phyloP scores from a whole-genome alignment of 2,888 invertebrate species.

The Patella depressa region DNA sequence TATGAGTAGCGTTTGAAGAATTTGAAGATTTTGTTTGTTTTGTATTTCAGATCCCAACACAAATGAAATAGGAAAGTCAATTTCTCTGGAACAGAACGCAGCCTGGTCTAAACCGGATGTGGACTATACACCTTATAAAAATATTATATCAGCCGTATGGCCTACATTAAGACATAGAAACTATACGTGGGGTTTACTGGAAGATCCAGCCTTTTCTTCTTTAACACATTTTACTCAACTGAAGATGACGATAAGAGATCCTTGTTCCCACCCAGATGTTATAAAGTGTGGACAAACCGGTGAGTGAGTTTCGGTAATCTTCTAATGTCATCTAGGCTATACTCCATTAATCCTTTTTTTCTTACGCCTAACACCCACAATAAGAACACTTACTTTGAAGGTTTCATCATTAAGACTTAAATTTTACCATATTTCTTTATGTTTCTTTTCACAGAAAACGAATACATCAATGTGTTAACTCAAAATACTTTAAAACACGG shows the following conservation, averaged over 20 bases:
- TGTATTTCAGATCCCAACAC: not conserved
- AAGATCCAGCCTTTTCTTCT: not conserved
- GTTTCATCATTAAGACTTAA: too few species aligned
- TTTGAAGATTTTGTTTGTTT: too few species aligned
- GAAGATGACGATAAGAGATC: slow-evolving; percentile 22
- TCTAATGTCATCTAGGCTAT: too few species aligned
- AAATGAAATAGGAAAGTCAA: slow-evolving; percentile 12
- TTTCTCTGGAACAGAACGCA: slow-evolving; percentile 23
- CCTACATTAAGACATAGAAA: slow-evolving; percentile 31
- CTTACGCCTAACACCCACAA: too few species aligned
- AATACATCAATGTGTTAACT: not conserved
- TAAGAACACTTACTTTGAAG: too few species aligned
- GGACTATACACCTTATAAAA: slow-evolving; percentile 38
- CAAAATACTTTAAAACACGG: slow-evolving; percentile 32
- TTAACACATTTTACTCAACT: not conserved
- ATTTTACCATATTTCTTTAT: too few species aligned
- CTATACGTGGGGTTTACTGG: slow-evolving; percentile 34
- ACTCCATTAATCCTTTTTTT: too few species aligned
- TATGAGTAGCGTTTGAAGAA: too few species aligned
- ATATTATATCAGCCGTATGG: slow-evolving; percentile 38
- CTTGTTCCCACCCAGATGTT: slow-evolving; percentile 36
- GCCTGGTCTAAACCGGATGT: slow-evolving; percentile 22
- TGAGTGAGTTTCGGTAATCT: not conserved
- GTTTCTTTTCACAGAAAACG: not conserved
- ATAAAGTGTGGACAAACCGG: slow-evolving; percentile 35